Conservation (phyloP, 2,113 vertebrate species). For the Rhabdornis inornatus region DNA sequence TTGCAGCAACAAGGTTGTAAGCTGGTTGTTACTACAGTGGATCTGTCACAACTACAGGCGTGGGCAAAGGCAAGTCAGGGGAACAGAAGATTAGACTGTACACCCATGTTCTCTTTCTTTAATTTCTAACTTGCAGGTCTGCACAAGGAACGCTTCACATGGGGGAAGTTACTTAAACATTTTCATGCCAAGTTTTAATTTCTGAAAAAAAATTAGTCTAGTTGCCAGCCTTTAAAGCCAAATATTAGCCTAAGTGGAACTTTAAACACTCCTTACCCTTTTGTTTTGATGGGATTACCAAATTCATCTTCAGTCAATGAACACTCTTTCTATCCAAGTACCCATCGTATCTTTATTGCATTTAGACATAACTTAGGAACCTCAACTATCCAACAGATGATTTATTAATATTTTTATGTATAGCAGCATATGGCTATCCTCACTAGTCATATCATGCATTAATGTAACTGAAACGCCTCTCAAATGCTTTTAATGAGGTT, state of each 20-base stretch:
- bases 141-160: not conserved
- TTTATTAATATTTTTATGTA: not conserved
- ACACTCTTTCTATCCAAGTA: not conserved
- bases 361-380: not conserved
- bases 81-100: not conserved
- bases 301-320: not conserved
- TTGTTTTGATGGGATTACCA: not conserved
- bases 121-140: not conserved
- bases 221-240: not conserved
- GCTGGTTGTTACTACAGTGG: not conserved
- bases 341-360: not conserved
- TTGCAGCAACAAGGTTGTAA: not conserved
- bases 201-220: not conserved
- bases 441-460: not conserved
- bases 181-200: not conserved
- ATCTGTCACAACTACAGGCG: not conserved
- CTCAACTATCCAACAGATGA: not conserved
- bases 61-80: not conserved
- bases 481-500: conserved; percentile 12
- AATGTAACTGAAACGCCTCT: not conserved
- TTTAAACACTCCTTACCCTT: not conserved
- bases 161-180: not conserved
- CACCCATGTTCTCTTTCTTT: not conserved
- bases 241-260: not conserved
- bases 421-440: not conserved